A percentile compares a stretch with the other conserved stretches of the same genome.
Evolutionary conservation across 2,797 vertebrate genomes (phyloP).

Genomic region (Hyperoplus lanceolatus): DNA sequence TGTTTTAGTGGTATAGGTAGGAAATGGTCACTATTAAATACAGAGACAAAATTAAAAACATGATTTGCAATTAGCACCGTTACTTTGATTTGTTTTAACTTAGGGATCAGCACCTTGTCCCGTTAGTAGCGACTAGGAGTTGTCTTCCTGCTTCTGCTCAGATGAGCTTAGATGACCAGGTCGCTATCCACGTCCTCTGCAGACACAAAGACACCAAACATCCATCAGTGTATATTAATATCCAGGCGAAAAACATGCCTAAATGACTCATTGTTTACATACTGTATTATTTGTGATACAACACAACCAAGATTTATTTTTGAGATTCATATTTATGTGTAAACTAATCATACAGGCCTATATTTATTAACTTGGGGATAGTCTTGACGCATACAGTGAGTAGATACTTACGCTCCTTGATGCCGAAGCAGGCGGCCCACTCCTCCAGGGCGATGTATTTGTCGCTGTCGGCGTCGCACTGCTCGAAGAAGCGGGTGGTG

Average conservation of each 20-base stretch:
- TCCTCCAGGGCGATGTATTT: slow-evolving; percentile 98
- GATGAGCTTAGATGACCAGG: slow-evolving; percentile 91
- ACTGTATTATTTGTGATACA: not conserved
- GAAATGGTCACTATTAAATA: slow-evolving; percentile 74
- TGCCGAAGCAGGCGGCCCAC: slow-evolving; percentile 97
- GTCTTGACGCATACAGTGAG: rapidly evolving
- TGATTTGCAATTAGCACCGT: slow-evolving; percentile 92
- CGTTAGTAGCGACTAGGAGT: slow-evolving; percentile 80
- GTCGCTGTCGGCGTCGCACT: slow-evolving; percentile 94
- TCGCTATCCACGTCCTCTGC: slow-evolving; percentile 98
- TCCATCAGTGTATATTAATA: not conserved
- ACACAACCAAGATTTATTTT: not conserved
- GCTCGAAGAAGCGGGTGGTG: slow-evolving; percentile 97
- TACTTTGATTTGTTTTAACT: slow-evolving; percentile 86
- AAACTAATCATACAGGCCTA: not conserved
- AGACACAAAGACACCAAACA: slow-evolving; percentile 72
- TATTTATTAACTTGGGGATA: not conserved
- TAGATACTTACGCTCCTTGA: slow-evolving; percentile 93
- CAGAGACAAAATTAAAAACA: slow-evolving; percentile 57
- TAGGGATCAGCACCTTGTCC: slow-evolving; percentile 94
- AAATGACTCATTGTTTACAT: no score
- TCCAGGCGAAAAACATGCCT: no score
- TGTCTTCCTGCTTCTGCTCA: slow-evolving; percentile 59
- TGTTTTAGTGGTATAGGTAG: slow-evolving; percentile 88
- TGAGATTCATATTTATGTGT: not conserved